Percentiles rank a stretch among this genome's conserved stretches.
Conservation (phyloP, 2,888 invertebrate species). For the Elegia similella region DNA sequence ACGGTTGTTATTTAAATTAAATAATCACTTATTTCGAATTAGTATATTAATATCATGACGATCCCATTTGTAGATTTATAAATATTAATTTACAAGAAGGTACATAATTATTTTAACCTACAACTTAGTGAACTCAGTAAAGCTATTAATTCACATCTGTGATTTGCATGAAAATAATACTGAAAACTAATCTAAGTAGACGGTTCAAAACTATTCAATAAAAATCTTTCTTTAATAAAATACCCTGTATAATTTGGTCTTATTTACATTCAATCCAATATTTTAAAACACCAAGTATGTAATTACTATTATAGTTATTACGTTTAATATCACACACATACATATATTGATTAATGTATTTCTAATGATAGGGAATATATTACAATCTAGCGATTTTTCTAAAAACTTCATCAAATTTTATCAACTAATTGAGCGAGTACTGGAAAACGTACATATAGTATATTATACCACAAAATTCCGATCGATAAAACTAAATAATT, state of each 20-base stretch:
- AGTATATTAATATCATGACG: background rate
- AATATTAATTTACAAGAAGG: background rate
- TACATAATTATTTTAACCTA: background rate
- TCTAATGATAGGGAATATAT: background rate
- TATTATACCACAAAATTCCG: too few species aligned
- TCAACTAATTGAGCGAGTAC: background rate
- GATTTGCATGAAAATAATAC: background rate
- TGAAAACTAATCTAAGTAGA: background rate
- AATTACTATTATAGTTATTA: background rate
- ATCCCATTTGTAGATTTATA: background rate
- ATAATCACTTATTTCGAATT: too few species aligned
- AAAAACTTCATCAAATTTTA: background rate
- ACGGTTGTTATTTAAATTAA: too few species aligned
- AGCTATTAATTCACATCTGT: background rate
- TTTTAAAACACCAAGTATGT: background rate
- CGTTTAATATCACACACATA: background rate
- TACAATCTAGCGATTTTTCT: background rate
- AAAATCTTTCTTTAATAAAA: background rate
- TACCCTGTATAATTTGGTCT: slow-evolving; percentile 12
- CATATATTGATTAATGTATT: background rate
- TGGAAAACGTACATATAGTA: background rate
- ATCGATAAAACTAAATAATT: too few species aligned
- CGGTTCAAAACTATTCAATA: background rate
- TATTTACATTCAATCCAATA: background rate
- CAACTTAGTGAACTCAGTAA: background rate